Conservation (phyloP, 2,888 invertebrate species). For the Eristalis tenax region DNA sequence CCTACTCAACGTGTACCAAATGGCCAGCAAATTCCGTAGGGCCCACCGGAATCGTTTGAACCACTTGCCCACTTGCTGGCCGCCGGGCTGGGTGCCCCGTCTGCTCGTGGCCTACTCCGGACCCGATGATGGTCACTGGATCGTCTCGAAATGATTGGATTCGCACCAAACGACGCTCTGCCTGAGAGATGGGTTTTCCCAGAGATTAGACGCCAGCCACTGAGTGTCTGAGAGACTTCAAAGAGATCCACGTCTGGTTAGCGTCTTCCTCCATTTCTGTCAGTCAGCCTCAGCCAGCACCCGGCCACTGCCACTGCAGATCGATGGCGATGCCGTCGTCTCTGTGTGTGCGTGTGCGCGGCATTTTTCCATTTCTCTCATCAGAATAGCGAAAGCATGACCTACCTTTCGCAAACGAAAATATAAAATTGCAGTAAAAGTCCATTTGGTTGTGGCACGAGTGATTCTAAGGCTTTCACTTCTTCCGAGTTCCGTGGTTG, state of each 20-base stretch:
- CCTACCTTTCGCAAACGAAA: constrained; percentile 74
- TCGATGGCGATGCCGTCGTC: not conserved
- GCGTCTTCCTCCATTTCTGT: constrained; percentile 11
- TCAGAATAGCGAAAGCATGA: constrained; percentile 74
- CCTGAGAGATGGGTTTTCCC: not conserved
- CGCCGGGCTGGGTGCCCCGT: not conserved
- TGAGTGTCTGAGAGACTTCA: not conserved
- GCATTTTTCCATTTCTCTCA: constrained; percentile 55
- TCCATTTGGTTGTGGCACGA: constrained; percentile 60
- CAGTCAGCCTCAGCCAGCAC: too few relatives aligned
- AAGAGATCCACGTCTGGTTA: not conserved
- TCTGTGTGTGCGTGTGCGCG: not conserved
- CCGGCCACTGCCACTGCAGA: not conserved
- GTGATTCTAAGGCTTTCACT: constrained; percentile 71
- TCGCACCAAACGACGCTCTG: constrained; percentile 24
- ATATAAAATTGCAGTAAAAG: constrained; percentile 73
- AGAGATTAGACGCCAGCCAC: constrained; percentile 45
- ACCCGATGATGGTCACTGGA: constrained; percentile 4
- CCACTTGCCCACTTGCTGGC: constrained; percentile 11
- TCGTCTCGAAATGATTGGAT: constrained; percentile 11
- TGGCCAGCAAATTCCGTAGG: constrained; percentile 9
- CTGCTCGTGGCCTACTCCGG: constrained; percentile 53
- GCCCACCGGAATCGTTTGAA: constrained; percentile 20
- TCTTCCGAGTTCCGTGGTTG: constrained; percentile 60
- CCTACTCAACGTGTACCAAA: constrained; percentile 6